Evolutionary conservation across 2,888 invertebrate species (phyloP).

Genomic region (Apodemia hepburni): DNA sequence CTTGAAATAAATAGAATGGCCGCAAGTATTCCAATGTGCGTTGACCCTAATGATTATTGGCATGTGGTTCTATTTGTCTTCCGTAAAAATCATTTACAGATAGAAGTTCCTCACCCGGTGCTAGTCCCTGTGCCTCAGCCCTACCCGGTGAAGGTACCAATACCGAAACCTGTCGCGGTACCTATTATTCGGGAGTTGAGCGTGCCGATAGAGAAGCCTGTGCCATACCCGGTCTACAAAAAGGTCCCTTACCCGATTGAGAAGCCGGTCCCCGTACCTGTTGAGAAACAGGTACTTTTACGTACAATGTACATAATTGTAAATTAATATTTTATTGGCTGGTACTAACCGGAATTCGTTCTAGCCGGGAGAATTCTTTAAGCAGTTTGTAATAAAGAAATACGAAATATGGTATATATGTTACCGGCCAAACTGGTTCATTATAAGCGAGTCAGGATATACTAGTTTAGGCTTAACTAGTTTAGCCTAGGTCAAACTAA

Average conservation of each 20-base stretch:
- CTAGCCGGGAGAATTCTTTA: too few relatives aligned
- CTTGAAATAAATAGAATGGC: not conserved
- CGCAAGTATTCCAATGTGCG: not conserved
- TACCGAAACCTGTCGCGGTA: conserved; percentile 85
- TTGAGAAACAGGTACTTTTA: conserved; percentile 83
- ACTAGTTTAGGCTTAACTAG: too few relatives aligned
- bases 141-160: conserved; percentile 86
- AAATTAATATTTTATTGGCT: not conserved
- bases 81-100: conserved; percentile 59
- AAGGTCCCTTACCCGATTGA: conserved; percentile 86
- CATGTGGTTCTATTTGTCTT: not conserved
- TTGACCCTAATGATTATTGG: not conserved
- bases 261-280: conserved; percentile 86
- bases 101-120: conserved; percentile 87
- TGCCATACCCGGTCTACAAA: conserved; percentile 86
- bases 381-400: too few relatives aligned
- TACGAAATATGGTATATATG: too few relatives aligned
- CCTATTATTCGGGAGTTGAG: conserved; percentile 81
- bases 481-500: too few relatives aligned
- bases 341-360: too few relatives aligned
- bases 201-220: conserved; percentile 80
- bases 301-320: not conserved
- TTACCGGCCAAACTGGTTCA: too few relatives aligned
- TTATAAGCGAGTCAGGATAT: too few relatives aligned
- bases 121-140: conserved; percentile 88